Evolutionary conservation across 2,888 invertebrate species (phyloP).

Genomic region (Heliconius charithonia): DNA sequence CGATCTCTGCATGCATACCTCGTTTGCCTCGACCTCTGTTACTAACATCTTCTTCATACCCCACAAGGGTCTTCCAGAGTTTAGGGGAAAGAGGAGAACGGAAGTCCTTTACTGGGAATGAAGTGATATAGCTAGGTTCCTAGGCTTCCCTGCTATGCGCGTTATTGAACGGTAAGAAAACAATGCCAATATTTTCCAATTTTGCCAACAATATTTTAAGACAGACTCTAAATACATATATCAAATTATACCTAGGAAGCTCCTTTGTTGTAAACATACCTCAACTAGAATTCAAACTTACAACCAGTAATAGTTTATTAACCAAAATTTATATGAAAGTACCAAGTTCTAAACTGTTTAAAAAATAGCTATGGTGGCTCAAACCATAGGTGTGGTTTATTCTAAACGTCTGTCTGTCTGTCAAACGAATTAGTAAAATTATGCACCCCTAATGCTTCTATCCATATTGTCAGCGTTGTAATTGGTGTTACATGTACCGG

Average conservation of each 20-base stretch:
- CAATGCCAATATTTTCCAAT: too few relatives aligned
- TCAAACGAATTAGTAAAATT: slow-evolving; percentile 52
- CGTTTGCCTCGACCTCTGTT: neutral
- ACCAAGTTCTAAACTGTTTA: neutral
- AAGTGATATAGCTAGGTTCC: too few relatives aligned
- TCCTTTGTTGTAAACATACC: neutral
- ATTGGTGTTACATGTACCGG: slow-evolving; percentile 46
- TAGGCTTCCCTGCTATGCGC: too few relatives aligned
- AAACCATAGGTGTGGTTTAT: slow-evolving; percentile 26
- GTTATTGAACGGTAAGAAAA: too few relatives aligned
- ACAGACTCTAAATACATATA: neutral
- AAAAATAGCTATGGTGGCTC: neutral
- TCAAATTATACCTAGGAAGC: neutral
- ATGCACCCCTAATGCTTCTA: slow-evolving; percentile 50
- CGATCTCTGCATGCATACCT: neutral
- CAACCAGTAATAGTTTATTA: neutral
- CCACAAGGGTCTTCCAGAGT: neutral
- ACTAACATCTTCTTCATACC: neutral
- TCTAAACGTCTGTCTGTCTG: slow-evolving; percentile 49
- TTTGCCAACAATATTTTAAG: too few relatives aligned
- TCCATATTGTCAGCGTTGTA: slow-evolving; percentile 52
- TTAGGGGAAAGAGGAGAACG: too few relatives aligned
- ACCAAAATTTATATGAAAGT: too few relatives aligned
- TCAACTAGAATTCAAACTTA: neutral
- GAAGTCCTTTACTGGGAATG: too few relatives aligned